Evolutionary conservation across 2,113 vertebrate species (phyloP).

Genomic region (Prietella phreatophila): DNA sequence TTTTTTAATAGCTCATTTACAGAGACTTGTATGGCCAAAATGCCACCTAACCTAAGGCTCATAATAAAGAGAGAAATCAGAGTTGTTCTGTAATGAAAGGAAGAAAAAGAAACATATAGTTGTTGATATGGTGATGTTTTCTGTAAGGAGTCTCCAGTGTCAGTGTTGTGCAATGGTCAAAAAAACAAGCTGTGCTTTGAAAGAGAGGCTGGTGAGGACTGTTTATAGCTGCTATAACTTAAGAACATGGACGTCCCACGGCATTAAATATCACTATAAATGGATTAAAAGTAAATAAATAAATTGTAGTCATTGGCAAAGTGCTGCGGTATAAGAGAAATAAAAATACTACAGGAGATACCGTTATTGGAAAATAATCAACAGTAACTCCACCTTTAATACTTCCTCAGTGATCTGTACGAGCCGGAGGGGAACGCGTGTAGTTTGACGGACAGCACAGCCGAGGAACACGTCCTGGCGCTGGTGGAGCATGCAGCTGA

Average conservation of each 20-base stretch:
- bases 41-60: background rate
- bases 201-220: too few species aligned
- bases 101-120: background rate
- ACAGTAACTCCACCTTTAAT: background rate
- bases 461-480: conserved; percentile 94
- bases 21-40: background rate
- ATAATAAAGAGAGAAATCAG: too few species aligned
- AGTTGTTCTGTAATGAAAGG: background rate
- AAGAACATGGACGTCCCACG: background rate
- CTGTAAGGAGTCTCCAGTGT: background rate
- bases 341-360: background rate
- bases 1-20: background rate
- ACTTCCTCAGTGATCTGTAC: conserved; percentile 79
- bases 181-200: background rate
- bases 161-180: background rate
- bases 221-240: background rate
- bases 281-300: background rate
- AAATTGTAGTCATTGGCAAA: too few species aligned
- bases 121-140: background rate
- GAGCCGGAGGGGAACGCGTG: conserved; percentile 95
- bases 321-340: background rate
- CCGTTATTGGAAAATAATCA: background rate
- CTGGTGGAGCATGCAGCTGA: conserved; percentile 95
- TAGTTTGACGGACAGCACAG: conserved; percentile 94
- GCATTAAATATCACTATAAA: too few species aligned